Percentiles rank a stretch among this genome's conserved stretches.
Conservation (phyloP, 1,140 invertebrate genomes). For the Carposina sasakii region DNA sequence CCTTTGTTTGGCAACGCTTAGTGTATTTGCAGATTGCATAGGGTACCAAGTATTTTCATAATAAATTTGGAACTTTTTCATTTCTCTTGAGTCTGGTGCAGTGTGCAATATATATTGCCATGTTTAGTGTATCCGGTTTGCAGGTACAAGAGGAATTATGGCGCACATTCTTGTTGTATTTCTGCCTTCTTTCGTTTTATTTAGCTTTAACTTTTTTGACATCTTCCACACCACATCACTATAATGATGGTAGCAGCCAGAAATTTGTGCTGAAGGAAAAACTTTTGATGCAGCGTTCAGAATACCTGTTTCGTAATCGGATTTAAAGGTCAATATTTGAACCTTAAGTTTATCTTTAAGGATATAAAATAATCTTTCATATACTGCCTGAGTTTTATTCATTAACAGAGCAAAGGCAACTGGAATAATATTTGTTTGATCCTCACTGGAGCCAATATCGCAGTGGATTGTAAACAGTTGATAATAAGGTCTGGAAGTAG, state of each 20-base stretch:
- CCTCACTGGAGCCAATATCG: background rate
- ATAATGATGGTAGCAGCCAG: background rate
- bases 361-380: too few species aligned
- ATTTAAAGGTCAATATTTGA: background rate
- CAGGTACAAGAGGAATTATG: background rate
- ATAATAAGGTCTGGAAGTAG: background rate
- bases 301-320: background rate
- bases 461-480: background rate
- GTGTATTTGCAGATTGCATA: background rate
- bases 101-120: background rate
- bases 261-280: background rate
- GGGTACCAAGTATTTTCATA: background rate
- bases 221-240: background rate
- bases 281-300: background rate
- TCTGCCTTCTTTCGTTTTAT: background rate
- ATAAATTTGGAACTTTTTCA: background rate
- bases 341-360: background rate
- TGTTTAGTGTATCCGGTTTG: background rate
- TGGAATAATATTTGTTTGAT: background rate
- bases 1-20: background rate
- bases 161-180: background rate
- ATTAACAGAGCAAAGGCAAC: background rate
- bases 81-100: background rate
- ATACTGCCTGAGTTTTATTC: too few species aligned
- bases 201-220: background rate